These are phyloP conservation scores for Megaceryle maxima DNA, from an alignment of 2,113 vertebrate genomes.

Conservation along the genomic window DNA sequence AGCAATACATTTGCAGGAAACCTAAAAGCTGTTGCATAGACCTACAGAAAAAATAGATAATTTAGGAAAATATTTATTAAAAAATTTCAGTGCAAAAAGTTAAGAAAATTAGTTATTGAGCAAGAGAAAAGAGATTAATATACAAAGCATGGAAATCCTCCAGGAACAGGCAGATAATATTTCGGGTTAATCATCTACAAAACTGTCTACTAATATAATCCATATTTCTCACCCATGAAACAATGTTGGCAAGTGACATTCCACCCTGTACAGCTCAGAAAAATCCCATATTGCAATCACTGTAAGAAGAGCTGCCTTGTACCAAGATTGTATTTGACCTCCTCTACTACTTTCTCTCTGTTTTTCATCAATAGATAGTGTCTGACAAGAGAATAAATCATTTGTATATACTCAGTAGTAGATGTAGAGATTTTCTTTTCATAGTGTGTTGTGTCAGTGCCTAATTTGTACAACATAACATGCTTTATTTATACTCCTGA, in stretches of 20 bases:
- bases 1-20: constrained; percentile 1
- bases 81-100: neutral
- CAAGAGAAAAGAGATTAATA: neutral
- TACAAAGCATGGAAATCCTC: neutral
- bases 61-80: neutral
- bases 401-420: neutral
- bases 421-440: neutral
- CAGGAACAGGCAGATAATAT: neutral
- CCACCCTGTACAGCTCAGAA: neutral
- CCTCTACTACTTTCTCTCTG: neutral
- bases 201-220: neutral
- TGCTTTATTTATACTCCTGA: neutral
- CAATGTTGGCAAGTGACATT: neutral
- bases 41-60: neutral
- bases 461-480: neutral
- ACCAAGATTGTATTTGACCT: neutral
- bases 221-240: neutral
- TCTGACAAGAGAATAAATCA: neutral
- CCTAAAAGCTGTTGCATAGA: neutral
- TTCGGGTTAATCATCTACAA: neutral
- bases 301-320: neutral
- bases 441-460: neutral
- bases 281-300: neutral
- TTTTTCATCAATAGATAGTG: neutral
- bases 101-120: neutral